Base-by-base conservation (phyloP, 2,888 invertebrate species). In the Nasonia oneida region DNA sequence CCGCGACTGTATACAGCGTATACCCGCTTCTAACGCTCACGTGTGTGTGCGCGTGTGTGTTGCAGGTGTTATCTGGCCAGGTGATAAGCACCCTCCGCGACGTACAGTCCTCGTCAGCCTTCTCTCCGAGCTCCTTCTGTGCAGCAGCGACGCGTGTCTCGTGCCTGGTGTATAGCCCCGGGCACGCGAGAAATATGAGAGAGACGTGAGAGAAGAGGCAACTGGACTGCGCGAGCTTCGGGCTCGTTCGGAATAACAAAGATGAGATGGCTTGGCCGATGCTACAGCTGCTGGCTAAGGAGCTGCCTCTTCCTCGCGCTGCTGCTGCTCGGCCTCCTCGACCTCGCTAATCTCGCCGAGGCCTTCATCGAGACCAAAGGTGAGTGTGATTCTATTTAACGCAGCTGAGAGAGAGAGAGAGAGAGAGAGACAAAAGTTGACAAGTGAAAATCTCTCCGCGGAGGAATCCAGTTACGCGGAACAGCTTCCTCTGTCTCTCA, bases 251-350 rank as follows among this genome's bases (percentile, higher is more conserved):
- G 87, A 81, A 81, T 88, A 90, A 90, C 90, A 90, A 91, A 91
- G 89, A 91, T 91, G 91, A 91, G 90, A 91, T 91, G 91, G 90
- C 89, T 90, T 90, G 81, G 86, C 87, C 89, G 88, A 86, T 90
- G 88, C 90, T 91, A 79, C 90, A 90, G 88, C 87, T 90, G 80
- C 86, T 87, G 76, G 37, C 77, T 61, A n/a, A 61, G 57, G n/a
- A n/a, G 57, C 57, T 53, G 23, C 47, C n/a, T 29, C 86, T 89
- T 90, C 83, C 89, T 90, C 86, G 87, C 90, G 67, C 84, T 88
- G 83, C 88, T 89, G 84, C 85, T 90, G 83, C 89, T 91, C 84
- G 89, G 88, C 87, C 86, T 89, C 86, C 87, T 77, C 61, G 82
- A 81, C 74, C 87, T 90, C 83, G 88, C 88, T 87, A 89, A 91